Conservation (phyloP, 35 echinoderm and acorn worm genomes). For the Nesometra sesokonis region DNA sequence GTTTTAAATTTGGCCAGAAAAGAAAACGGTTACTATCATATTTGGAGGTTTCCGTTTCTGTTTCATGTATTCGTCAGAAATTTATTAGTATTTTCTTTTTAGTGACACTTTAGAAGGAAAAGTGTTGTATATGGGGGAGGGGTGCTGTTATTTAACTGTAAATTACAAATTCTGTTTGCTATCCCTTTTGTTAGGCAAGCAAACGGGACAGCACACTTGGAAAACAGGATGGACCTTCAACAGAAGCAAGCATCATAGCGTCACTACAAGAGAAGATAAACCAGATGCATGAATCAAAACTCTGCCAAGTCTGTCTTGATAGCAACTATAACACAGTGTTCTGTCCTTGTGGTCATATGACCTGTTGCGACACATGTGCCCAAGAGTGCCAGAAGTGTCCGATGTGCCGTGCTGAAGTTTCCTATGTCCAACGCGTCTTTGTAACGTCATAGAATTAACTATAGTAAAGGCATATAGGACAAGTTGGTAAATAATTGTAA, state of each 20-base stretch:
- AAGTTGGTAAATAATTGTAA: too few relatives aligned
- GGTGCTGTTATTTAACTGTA: too few relatives aligned
- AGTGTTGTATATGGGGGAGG: too few relatives aligned
- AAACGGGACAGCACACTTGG: not conserved
- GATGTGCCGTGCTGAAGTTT: constrained; percentile 75
- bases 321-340: constrained; percentile 70
- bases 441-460: constrained; percentile 56
- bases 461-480: too few relatives aligned
- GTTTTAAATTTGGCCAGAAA: too few relatives aligned
- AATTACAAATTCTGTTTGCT: not conserved
- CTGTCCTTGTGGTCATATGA: constrained; percentile 99
- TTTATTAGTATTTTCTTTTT: too few relatives aligned
- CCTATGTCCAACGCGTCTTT: constrained; percentile 91
- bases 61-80: too few relatives aligned
- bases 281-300: constrained; percentile 52
- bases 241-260: constrained; percentile 42
- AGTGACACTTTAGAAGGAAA: too few relatives aligned
- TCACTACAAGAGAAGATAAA: constrained; percentile 57
- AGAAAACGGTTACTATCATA: too few relatives aligned
- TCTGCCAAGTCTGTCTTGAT: constrained; percentile 97
- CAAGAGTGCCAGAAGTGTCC: constrained; percentile 83
- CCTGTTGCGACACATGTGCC: constrained; percentile 80
- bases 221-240: not conserved
- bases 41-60: too few relatives aligned
- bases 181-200: not conserved